Conservation (phyloP, 2,888 invertebrate species). For the Helleia helle region DNA sequence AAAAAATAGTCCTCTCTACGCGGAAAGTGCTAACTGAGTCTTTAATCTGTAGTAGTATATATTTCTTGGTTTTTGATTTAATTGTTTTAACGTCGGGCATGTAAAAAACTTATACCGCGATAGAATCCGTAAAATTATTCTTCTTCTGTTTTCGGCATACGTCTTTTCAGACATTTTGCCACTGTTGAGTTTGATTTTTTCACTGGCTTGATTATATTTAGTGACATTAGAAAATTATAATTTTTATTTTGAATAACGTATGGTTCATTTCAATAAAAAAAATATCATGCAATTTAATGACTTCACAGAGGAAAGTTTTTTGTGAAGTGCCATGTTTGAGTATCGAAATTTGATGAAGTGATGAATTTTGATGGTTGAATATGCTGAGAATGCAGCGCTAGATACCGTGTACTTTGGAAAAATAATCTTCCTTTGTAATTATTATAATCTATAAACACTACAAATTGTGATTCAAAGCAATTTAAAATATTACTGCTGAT, state of each 20-base stretch:
- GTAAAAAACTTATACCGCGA: too few species aligned
- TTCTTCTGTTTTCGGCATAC: too few species aligned
- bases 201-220: too few species aligned
- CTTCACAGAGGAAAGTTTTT: neutral
- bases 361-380: slow-evolving; percentile 19
- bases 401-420: slow-evolving; percentile 57
- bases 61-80: too few species aligned
- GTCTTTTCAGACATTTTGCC: too few species aligned
- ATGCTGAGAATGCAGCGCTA: slow-evolving; percentile 37
- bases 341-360: slow-evolving; percentile 4
- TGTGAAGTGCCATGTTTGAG: slow-evolving; percentile 3
- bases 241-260: neutral
- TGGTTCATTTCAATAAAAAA: neutral
- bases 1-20: too few species aligned
- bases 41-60: too few species aligned
- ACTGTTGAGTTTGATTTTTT: too few species aligned
- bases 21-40: too few species aligned
- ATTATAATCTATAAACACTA: slow-evolving; percentile 72
- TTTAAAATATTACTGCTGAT: slow-evolving; percentile 74
- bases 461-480: slow-evolving; percentile 73
- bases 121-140: too few species aligned
- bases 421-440: slow-evolving; percentile 71
- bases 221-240: too few species aligned
- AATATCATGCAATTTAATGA: neutral
- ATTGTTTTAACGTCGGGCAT: too few species aligned